phyloP scores from a whole-genome alignment of 2,888 invertebrate species.

The Drosophila austrosaltans region DNA sequence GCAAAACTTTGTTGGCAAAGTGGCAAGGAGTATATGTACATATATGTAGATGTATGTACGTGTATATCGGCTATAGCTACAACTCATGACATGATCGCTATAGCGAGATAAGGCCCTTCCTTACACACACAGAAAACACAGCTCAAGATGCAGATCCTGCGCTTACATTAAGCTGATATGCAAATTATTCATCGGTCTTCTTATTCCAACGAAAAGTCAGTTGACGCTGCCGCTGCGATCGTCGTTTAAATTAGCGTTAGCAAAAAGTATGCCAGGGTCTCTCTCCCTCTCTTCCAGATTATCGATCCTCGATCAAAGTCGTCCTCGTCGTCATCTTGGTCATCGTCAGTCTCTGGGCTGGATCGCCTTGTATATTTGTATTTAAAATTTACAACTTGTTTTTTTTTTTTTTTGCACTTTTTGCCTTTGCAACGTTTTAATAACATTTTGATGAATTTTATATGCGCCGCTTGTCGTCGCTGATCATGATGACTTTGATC shows the following conservation, averaged over 20 bases:
- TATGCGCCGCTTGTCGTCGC: conserved; percentile 76
- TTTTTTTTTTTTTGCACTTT: conserved; percentile 11
- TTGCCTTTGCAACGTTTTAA: conserved; percentile 68
- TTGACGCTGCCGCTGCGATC: conserved; percentile 11
- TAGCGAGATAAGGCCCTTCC: conserved; percentile 51
- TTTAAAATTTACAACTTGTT: conserved; percentile 74
- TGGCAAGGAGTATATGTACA: neutral
- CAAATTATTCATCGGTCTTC: conserved; percentile 67
- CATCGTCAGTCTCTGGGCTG: neutral
- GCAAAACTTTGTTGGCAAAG: conserved; percentile 20
- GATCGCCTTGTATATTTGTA: conserved; percentile 63
- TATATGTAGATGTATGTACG: conserved; percentile 12
- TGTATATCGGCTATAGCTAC: conserved; percentile 3
- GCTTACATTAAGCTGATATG: conserved; percentile 78
- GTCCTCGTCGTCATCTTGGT: conserved; percentile 23
- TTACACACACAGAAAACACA: conserved; percentile 27
- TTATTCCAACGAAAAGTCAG: conserved; percentile 64
- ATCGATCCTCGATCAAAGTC: conserved; percentile 56
- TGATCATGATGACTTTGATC: conserved; percentile 64
- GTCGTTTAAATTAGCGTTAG: conserved; percentile 77
- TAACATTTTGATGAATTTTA: conserved; percentile 79
- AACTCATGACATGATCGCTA: conserved; percentile 13
- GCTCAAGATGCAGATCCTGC: conserved; percentile 52
- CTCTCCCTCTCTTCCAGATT: conserved; percentile 52
- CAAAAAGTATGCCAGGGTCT: conserved; percentile 70